Evolutionary conservation across 2,113 vertebrate genomes (phyloP).

Genomic region (Pteropus alecto): DNA sequence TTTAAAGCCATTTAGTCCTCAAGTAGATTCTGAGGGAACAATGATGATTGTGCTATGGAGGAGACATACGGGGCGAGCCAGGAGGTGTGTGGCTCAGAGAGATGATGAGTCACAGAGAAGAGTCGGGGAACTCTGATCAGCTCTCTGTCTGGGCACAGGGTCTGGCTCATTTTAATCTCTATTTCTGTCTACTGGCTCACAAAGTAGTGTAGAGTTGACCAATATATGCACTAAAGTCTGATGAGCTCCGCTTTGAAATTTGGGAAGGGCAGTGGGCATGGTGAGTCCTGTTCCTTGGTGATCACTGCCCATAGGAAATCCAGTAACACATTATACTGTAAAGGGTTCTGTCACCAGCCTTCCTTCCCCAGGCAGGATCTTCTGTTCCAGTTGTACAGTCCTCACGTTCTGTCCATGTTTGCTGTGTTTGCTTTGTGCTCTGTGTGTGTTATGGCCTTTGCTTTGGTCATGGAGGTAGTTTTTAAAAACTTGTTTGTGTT

Average conservation of each 20-base stretch:
- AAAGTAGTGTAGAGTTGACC: background rate
- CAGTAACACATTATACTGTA: background rate
- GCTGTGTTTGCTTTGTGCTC: background rate
- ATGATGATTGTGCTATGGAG: background rate
- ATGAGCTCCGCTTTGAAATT: background rate
- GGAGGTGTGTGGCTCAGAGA: background rate
- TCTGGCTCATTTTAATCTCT: background rate
- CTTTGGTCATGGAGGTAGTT: background rate
- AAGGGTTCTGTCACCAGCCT: background rate
- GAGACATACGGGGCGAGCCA: background rate
- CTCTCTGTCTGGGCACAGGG: background rate
- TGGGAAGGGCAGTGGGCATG: background rate
- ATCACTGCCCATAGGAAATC: background rate
- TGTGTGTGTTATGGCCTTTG: background rate
- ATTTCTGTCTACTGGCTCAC: background rate
- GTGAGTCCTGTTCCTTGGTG: background rate
- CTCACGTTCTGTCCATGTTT: background rate
- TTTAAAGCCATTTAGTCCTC: background rate
- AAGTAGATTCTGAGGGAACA: background rate
- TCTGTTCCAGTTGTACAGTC: background rate
- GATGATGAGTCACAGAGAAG: too few relatives aligned
- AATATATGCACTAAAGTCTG: background rate
- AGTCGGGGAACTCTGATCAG: background rate
- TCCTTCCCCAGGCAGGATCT: background rate
- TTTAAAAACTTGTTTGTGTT: background rate